Evolutionary conservation across 2,888 invertebrate species (phyloP), one percentile per base, ranked within the genome.

Genomic region (Pseudococcus viburni): DNA sequence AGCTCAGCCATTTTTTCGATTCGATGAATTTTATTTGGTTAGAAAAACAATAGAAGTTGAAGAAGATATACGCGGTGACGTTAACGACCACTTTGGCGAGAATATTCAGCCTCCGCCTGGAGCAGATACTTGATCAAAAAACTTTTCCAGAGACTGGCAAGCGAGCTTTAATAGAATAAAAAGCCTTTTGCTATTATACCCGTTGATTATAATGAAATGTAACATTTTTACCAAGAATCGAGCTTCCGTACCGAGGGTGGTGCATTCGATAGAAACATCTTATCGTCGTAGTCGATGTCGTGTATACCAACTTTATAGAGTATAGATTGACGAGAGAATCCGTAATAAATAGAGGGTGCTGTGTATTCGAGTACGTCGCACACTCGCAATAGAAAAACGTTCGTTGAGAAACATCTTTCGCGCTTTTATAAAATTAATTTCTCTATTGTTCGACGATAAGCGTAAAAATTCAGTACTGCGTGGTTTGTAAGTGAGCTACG

Each of bases 131-230:
- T 73, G 33, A 73, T 73, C 73, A 19, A 73, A 11, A 68, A 68
- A 26, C 11, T 68, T 55, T 64, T 68, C 22, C 22, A 68, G 68
- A 7, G 64, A 64, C 22, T 68, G 12, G 68, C 68, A 68, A 68
- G 22, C 68, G 22, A 68, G 68, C 68, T 26, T 64, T 68, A 68
- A 68, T 26, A 68, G 68, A 68, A 68, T 68, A 26, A 68, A 73
- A 73, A 73, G 33, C 33, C 73, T 33, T 73, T 73, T 33, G 26
- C 73, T 19, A 73, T 33, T 33, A 33, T 73, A 33, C 33, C 9
- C 73, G 73, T 19, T 73, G 73, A 73, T 73, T 33, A 73, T 73
- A 73, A 73, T 33, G 73, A 33, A 73, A 73, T 73, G 33, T 73
- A 73, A 33, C 26, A 33, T 73, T 33, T 73, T 39, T 5, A 64